Conservation (phyloP, 2,113 vertebrate genomes). For the Eptatretus burgeri region DNA sequence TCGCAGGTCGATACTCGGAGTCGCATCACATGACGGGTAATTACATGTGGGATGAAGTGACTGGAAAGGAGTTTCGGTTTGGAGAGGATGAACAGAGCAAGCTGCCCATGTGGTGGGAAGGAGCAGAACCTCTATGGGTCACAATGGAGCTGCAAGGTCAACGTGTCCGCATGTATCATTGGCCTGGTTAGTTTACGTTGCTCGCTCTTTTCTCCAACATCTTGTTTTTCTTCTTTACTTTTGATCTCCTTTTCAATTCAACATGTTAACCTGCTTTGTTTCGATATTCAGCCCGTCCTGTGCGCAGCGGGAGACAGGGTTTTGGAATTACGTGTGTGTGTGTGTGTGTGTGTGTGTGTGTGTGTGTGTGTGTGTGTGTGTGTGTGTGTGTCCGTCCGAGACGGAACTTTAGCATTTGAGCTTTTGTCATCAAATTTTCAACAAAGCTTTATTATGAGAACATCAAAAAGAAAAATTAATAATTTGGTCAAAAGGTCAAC, state of each 20-base stretch:
- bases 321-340: no score
- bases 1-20: slow-evolving; percentile 44
- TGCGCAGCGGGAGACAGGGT: no score
- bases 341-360: no score
- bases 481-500: no score
- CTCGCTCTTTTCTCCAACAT: neutral
- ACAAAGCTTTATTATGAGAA: no score
- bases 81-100: slow-evolving; percentile 46
- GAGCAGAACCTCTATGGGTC: slow-evolving; percentile 71
- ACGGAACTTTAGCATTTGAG: no score
- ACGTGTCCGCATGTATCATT: slow-evolving; percentile 64
- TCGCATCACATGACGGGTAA: slow-evolving; percentile 73
- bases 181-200: slow-evolving; percentile 39
- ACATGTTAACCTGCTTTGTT: neutral
- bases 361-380: no score
- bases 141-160: slow-evolving; percentile 44
- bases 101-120: slow-evolving; percentile 64
- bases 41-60: slow-evolving; percentile 58
- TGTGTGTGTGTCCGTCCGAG: no score
- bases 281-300: no score
- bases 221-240: neutral
- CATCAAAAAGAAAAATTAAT: no score
- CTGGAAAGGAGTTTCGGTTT: slow-evolving; percentile 42
- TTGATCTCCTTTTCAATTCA: neutral
- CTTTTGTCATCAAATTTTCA: no score